phyloP scores from a whole-genome alignment of 2,113 vertebrate species.

The Scopus umbretta region DNA sequence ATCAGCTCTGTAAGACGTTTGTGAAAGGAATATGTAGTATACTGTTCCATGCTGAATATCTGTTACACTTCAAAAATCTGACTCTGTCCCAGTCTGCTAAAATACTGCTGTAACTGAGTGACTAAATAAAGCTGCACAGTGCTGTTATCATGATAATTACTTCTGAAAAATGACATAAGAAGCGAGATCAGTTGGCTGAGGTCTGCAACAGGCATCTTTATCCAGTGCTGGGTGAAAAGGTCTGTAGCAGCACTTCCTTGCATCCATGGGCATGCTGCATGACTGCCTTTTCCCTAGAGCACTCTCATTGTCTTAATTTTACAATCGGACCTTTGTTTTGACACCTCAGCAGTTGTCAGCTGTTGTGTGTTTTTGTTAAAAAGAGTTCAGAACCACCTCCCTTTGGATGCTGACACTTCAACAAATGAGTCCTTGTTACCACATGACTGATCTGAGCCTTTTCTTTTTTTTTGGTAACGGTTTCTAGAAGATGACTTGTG shows the following conservation, averaged over 20 bases:
- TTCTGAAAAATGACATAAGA: neutral
- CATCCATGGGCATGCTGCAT: neutral
- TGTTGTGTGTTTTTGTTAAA: slow-evolving; percentile 43
- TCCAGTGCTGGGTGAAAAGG: neutral
- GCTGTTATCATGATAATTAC: slow-evolving; percentile 63
- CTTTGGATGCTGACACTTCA: neutral
- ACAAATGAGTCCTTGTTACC: slow-evolving; percentile 50
- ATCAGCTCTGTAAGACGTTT: slow-evolving; percentile 74
- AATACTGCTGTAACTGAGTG: slow-evolving; percentile 78
- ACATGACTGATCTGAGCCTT: neutral
- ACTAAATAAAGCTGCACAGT: slow-evolving; percentile 82
- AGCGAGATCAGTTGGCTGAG: neutral
- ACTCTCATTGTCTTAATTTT: slow-evolving; percentile 42
- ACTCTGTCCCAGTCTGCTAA: slow-evolving; percentile 73
- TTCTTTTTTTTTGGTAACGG: neutral
- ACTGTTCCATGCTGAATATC: slow-evolving; percentile 72
- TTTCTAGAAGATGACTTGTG: neutral
- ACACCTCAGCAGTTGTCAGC: slow-evolving; percentile 64
- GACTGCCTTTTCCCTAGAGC: neutral
- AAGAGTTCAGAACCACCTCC: slow-evolving; percentile 27
- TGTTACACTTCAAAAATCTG: slow-evolving; percentile 70
- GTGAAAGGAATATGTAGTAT: slow-evolving; percentile 73
- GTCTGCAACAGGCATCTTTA: neutral
- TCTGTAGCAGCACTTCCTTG: neutral
- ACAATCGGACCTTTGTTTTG: slow-evolving; percentile 72